A percentile compares a stretch with the other conserved stretches of the same genome.
Conservation (phyloP, 2,888 invertebrate genomes). For the Cepaea hortensis region DNA sequence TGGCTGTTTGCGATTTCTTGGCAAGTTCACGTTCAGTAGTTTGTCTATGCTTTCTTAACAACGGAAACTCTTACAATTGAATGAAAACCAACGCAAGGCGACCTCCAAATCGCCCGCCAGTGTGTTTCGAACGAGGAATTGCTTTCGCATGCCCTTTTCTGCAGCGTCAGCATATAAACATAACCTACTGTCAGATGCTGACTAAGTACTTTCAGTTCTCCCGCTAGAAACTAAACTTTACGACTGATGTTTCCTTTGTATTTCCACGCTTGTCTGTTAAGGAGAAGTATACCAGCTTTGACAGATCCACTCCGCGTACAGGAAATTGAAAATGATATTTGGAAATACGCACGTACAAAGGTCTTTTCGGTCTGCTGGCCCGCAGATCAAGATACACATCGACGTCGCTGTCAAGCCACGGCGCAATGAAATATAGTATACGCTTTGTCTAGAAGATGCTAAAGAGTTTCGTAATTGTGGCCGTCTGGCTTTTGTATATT, state of each 20-base stretch:
- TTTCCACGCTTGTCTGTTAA: neutral
- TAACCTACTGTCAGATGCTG: too few species aligned
- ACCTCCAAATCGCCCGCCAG: too few species aligned
- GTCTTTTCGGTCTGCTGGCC: constrained; percentile 6
- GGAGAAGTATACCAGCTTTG: neutral
- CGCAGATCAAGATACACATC: neutral
- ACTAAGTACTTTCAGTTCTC: too few species aligned
- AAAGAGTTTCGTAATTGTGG: neutral
- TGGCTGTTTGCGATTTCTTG: too few species aligned
- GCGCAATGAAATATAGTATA: neutral
- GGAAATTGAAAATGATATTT: constrained; percentile 8
- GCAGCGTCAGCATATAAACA: too few species aligned
- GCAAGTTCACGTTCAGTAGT: too few species aligned
- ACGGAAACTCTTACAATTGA: too few species aligned
- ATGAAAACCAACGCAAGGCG: too few species aligned
- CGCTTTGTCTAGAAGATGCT: neutral
- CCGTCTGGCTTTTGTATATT: neutral
- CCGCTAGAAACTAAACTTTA: too few species aligned
- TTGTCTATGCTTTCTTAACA: too few species aligned
- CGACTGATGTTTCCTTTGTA: neutral
- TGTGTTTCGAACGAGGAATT: too few species aligned
- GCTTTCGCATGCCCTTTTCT: too few species aligned
- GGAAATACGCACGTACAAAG: neutral
- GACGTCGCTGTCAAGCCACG: neutral
- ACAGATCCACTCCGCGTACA: neutral